These are phyloP conservation scores for Staurois parvus DNA, from an alignment of 2,797 vertebrate species.

Conservation along the genomic window DNA sequence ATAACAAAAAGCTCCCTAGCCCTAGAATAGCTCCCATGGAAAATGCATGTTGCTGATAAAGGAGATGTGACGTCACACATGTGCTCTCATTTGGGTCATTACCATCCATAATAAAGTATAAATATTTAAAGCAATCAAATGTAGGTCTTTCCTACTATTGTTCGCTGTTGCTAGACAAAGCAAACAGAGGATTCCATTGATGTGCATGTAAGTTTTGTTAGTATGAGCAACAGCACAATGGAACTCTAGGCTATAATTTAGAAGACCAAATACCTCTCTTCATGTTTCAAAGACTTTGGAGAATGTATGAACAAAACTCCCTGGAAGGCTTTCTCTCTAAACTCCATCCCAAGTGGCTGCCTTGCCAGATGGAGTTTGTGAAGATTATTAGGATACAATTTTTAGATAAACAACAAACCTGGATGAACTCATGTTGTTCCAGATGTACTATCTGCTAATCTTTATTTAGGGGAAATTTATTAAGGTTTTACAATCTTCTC, in stretches of 20 bases:
- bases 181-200: conserved; percentile 48
- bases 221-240: conserved; percentile 50
- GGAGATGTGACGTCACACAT: background rate
- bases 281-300: conserved; percentile 68
- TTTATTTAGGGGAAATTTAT: conserved; percentile 69
- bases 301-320: conserved; percentile 67
- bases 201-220: conserved; percentile 15
- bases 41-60: conserved; percentile 14
- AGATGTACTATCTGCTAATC: conserved; percentile 78
- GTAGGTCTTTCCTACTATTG: conserved; percentile 37
- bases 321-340: conserved; percentile 63
- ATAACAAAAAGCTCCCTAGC: background rate
- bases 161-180: conserved; percentile 47
- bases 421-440: conserved; percentile 77
- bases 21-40: background rate
- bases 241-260: conserved; percentile 67
- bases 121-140: conserved; percentile 54
- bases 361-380: conserved; percentile 68
- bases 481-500: conserved; percentile 67
- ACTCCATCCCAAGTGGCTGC: conserved; percentile 66
- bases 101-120: conserved; percentile 33
- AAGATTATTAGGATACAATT: conserved; percentile 73
- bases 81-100: conserved; percentile 44
- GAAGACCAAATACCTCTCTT: conserved; percentile 66
- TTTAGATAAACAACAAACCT: conserved; percentile 74